Percentiles rank a stretch among this genome's conserved stretches.
phyloP scores from a whole-genome alignment of 1,140 invertebrate genomes.

The Apis florea region DNA sequence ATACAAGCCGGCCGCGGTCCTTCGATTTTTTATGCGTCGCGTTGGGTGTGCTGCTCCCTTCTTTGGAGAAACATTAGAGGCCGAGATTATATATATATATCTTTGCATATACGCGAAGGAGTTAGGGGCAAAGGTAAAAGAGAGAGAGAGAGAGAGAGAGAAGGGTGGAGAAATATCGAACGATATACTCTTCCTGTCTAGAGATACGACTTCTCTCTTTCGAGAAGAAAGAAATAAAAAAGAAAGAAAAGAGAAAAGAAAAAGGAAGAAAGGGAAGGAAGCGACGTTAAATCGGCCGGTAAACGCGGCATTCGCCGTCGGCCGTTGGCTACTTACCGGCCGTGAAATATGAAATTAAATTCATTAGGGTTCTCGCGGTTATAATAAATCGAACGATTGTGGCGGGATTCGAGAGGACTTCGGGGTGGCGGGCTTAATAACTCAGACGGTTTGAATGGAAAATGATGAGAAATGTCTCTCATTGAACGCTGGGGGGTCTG shows the following conservation, averaged over 20 bases:
- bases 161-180: conserved; percentile 22
- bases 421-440: conserved; percentile 72
- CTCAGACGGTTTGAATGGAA: conserved; percentile 78
- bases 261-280: neutral
- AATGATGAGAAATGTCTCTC: conserved; percentile 80
- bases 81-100: conserved; percentile 4
- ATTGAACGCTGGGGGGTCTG: conserved; percentile 78
- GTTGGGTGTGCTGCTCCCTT: neutral
- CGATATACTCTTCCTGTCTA: neutral
- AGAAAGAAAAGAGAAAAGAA: too few relatives aligned
- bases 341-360: conserved; percentile 80
- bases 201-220: conserved; percentile 51
- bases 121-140: neutral
- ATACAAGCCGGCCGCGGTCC: neutral
- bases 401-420: conserved; percentile 65
- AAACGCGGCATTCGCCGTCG: conserved; percentile 44
- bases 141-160: neutral
- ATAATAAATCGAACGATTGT: conserved; percentile 80
- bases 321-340: conserved; percentile 71
- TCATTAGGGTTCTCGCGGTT: conserved; percentile 77
- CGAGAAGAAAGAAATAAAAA: too few relatives aligned
- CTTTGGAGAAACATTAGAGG: conserved; percentile 18
- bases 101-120: conserved; percentile 1
- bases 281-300: conserved; percentile 35
- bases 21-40: conserved; percentile 23